Evolutionary conservation across 2,797 vertebrate species (phyloP).

Genomic region (Falco berigora): DNA sequence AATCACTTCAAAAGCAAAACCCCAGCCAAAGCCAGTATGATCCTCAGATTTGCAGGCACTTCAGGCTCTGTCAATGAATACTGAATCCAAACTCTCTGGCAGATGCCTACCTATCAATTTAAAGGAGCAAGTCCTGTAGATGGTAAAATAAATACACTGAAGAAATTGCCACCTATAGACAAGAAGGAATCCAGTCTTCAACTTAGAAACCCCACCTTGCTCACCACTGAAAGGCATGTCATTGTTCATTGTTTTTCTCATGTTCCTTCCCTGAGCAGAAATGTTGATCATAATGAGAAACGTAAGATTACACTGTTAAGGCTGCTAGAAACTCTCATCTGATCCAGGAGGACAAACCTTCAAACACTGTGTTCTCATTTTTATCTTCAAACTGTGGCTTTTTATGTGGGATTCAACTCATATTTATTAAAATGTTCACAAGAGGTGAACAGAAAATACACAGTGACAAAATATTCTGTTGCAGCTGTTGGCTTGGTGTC

Average conservation of each 20-base stretch:
- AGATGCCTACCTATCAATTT: not conserved
- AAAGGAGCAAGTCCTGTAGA: not conserved
- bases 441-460: not conserved
- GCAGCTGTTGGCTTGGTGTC: not conserved
- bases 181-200: not conserved
- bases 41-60: not conserved
- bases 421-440: not conserved
- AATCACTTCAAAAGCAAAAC: not conserved
- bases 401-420: not conserved
- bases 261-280: not conserved
- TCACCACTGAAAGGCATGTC: not conserved
- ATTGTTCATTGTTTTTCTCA: not conserved
- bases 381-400: not conserved
- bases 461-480: not conserved
- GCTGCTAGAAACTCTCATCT: not conserved
- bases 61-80: not conserved
- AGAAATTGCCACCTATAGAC: not conserved
- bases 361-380: not conserved
- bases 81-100: not conserved
- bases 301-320: not conserved
- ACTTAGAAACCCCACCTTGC: not conserved
- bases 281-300: not conserved
- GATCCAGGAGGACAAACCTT: not conserved
- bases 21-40: not conserved
- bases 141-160: not conserved